Percentiles rank a stretch among this genome's conserved stretches.
Conservation (phyloP, 2,888 invertebrate species). For the Ectemnius cavifrons region DNA sequence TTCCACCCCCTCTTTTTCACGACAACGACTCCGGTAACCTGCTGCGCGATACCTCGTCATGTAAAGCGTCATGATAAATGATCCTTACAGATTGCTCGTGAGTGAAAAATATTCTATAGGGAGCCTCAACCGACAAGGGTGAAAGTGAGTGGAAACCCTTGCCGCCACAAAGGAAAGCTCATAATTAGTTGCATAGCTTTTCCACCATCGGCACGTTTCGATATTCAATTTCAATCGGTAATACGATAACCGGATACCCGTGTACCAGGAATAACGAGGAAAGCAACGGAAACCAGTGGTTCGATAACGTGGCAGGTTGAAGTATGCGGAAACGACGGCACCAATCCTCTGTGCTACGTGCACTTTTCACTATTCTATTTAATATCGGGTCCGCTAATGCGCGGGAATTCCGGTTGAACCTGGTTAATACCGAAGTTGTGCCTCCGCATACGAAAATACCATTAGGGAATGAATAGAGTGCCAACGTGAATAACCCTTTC, state of each 20-base stretch:
- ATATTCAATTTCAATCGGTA: constrained; percentile 5
- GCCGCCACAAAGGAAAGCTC: background rate
- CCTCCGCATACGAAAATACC: constrained; percentile 24
- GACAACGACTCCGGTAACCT: constrained; percentile 24
- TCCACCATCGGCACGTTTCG: constrained; percentile 6
- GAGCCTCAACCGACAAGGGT: background rate
- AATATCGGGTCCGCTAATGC: background rate
- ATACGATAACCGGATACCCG: background rate
- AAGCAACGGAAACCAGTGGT: background rate
- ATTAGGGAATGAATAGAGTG: constrained; percentile 21
- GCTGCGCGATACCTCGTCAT: constrained; percentile 16
- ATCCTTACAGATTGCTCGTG: background rate
- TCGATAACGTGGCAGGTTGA: no score
- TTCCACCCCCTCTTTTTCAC: constrained; percentile 18
- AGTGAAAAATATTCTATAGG: background rate
- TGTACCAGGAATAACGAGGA: background rate
- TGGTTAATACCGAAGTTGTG: constrained; percentile 21
- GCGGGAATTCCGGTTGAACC: background rate
- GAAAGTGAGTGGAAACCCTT: constrained; percentile 3
- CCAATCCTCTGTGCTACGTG: no score
- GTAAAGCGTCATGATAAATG: constrained; percentile 8
- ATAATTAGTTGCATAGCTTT: constrained; percentile 2
- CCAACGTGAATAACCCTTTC: constrained; percentile 8
- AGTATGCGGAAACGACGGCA: no score
- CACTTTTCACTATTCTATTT: no score